phyloP scores from a whole-genome alignment of 2,888 invertebrate species.

The Ophion costatus region DNA sequence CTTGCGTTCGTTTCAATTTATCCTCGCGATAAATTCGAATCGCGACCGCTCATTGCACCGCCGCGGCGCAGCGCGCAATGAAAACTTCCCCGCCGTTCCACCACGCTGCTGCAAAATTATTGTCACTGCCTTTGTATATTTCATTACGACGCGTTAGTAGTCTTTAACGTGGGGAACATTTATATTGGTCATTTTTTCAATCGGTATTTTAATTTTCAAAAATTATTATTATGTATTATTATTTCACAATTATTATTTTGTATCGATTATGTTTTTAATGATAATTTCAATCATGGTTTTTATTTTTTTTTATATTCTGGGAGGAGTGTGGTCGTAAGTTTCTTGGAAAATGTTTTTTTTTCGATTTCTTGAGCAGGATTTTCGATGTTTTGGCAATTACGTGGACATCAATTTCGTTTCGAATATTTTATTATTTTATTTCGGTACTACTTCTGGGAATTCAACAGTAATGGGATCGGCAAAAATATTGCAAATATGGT shows the following conservation, averaged over 20 bases:
- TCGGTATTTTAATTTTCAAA: neutral
- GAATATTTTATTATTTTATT: too few relatives aligned
- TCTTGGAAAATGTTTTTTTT: too few relatives aligned
- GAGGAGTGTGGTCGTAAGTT: too few relatives aligned
- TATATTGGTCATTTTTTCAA: neutral
- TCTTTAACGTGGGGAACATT: neutral
- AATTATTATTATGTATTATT: neutral
- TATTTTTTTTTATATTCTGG: too few relatives aligned
- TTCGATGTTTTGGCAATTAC: too few relatives aligned
- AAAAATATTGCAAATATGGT: neutral
- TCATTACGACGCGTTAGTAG: too few relatives aligned
- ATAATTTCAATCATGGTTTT: too few relatives aligned
- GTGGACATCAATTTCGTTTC: too few relatives aligned
- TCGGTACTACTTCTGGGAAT: neutral
- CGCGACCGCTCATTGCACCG: constrained; percentile 44
- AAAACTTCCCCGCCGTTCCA: constrained; percentile 3
- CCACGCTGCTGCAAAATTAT: neutral
- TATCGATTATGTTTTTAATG: neutral
- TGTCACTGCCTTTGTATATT: neutral
- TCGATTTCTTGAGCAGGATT: neutral
- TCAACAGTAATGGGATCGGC: neutral
- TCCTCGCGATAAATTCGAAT: constrained; percentile 46
- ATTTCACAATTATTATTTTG: neutral
- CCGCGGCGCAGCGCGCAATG: neutral
- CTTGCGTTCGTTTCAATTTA: constrained; percentile 45